Evolutionary conservation across 2,888 invertebrate genomes (phyloP).

Genomic region (Danaus chrysippus): DNA sequence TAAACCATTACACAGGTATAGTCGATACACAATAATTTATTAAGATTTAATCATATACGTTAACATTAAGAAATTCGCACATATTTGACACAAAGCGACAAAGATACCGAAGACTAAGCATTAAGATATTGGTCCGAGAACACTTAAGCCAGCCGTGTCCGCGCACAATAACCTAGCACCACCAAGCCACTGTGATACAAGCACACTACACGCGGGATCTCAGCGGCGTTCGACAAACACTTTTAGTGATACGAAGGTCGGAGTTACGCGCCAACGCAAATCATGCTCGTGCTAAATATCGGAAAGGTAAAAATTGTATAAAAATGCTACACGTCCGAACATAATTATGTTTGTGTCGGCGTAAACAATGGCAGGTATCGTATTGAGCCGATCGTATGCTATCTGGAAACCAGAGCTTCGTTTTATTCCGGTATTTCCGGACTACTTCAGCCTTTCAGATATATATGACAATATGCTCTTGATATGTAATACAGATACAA

Average conservation of each 20-base stretch:
- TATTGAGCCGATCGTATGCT: constrained; percentile 54
- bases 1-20: constrained; percentile 74
- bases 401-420: constrained; percentile 34
- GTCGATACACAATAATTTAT: constrained; percentile 68
- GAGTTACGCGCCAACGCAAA: constrained; percentile 50
- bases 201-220: constrained; percentile 43
- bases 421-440: constrained; percentile 52
- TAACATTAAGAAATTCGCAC: constrained; percentile 75
- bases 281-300: constrained; percentile 58
- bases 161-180: constrained; percentile 70
- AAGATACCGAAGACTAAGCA: constrained; percentile 69
- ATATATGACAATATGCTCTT: constrained; percentile 62
- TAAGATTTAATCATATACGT: constrained; percentile 60
- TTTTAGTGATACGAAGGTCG: constrained; percentile 14
- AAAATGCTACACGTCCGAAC: constrained; percentile 62
- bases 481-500: constrained; percentile 75
- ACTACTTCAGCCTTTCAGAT: constrained; percentile 65
- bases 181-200: constrained; percentile 74
- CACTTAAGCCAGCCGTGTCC: constrained; percentile 72
- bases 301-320: constrained; percentile 63
- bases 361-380: constrained; percentile 42
- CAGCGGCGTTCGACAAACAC: constrained; percentile 29
- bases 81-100: constrained; percentile 79
- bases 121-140: constrained; percentile 76
- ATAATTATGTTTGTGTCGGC: constrained; percentile 40